Conservation (phyloP, 1,140 invertebrate genomes). For the Cydia pomonella region DNA sequence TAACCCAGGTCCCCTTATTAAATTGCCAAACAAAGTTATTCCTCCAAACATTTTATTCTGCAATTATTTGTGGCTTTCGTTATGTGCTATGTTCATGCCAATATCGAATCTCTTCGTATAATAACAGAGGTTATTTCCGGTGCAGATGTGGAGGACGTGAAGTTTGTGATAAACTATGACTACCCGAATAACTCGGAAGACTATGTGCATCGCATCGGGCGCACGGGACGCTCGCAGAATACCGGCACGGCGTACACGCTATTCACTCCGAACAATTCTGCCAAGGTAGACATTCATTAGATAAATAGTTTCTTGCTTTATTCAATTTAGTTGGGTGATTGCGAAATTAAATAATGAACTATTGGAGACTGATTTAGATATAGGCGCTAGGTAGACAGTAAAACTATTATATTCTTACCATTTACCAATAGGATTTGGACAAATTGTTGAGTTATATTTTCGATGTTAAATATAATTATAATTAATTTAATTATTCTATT, state of each 20-base stretch:
- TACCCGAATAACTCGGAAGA: constrained; percentile 95
- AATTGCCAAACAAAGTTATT: constrained; percentile 34
- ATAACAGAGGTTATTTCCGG: constrained; percentile 18
- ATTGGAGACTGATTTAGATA: no score
- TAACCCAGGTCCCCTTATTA: constrained; percentile 26
- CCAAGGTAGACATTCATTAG: constrained; percentile 81
- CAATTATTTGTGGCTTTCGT: constrained; percentile 28
- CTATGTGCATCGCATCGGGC: constrained; percentile 95
- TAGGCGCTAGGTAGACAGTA: no score
- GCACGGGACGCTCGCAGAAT: constrained; percentile 91
- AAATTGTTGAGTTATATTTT: no score
- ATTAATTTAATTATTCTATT: no score
- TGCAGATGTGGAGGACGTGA: constrained; percentile 94
- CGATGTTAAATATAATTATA: no score
- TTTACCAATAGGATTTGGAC: no score
- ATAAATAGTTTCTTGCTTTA: background rate
- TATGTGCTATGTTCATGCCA: constrained; percentile 10
- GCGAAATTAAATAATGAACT: no score
- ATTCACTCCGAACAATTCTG: constrained; percentile 89
- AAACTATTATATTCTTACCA: no score
- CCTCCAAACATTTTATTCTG: background rate
- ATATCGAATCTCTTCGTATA: no score
- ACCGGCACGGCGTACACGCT: constrained; percentile 95
- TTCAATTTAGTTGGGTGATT: background rate
- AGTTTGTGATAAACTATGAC: constrained; percentile 96